Percentiles rank a stretch among this genome's conserved stretches.
Conservation (phyloP, 2,888 invertebrate species). For the Lasioglossum morio region DNA sequence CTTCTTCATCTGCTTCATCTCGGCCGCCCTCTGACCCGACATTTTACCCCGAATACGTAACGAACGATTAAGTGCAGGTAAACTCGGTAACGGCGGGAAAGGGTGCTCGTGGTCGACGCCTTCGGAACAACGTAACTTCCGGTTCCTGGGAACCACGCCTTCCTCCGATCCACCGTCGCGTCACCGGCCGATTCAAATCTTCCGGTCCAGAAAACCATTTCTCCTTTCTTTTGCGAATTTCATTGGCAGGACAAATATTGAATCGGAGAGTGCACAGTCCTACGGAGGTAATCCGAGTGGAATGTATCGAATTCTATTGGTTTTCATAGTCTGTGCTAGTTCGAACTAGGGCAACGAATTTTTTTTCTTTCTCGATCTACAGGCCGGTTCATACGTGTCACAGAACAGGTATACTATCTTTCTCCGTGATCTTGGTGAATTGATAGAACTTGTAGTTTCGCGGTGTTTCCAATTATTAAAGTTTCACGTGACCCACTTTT, state of each 20-base stretch:
- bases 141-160: neutral
- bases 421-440: neutral
- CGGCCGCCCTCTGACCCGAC: neutral
- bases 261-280: neutral
- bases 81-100: conserved; percentile 17
- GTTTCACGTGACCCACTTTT: neutral
- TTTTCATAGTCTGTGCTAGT: neutral
- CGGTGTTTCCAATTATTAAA: neutral
- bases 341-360: too few relatives aligned
- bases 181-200: neutral
- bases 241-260: neutral
- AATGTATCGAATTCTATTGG: neutral
- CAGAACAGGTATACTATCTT: neutral
- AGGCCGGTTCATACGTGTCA: neutral
- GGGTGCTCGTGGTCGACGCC: neutral
- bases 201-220: neutral
- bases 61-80: conserved; percentile 9
- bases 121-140: neutral
- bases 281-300: neutral
- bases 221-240: neutral
- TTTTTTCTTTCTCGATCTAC: neutral
- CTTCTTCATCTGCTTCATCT: neutral
- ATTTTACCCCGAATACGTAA: conserved; percentile 10
- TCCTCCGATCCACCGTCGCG: neutral
- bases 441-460: neutral